Evolutionary conservation across 1,140 invertebrate species (phyloP).

Genomic region (Chironomus tepperi): DNA sequence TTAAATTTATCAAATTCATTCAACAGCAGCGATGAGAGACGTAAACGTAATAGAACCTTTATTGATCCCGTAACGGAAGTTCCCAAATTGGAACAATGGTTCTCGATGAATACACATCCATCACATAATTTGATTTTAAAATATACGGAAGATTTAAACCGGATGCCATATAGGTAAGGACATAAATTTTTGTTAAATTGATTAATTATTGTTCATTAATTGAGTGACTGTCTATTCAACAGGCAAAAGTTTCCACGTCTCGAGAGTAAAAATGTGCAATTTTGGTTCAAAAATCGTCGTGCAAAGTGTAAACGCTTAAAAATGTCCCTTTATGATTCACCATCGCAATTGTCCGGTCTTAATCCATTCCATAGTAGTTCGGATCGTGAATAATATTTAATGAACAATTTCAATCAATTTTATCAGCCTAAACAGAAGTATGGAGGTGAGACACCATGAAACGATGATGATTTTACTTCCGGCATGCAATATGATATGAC

Average conservation of each 20-base stretch:
- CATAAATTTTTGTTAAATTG: constrained; percentile 22
- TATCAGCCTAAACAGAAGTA: constrained; percentile 22
- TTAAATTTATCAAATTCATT: constrained; percentile 52
- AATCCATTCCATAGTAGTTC: constrained; percentile 31
- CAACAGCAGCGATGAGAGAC: constrained; percentile 63
- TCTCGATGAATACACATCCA: constrained; percentile 93
- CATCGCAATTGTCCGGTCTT: constrained; percentile 35
- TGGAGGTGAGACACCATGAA: not conserved
- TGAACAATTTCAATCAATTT: constrained; percentile 25
- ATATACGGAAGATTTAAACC: constrained; percentile 92
- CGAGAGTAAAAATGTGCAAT: constrained; percentile 96
- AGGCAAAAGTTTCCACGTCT: constrained; percentile 92
- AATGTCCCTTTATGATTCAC: constrained; percentile 70
- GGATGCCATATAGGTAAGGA: constrained; percentile 67
- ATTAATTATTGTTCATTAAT: constrained; percentile 18
- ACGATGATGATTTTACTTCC: not conserved
- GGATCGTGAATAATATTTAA: constrained; percentile 21
- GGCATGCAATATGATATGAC: not conserved
- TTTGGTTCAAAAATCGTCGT: constrained; percentile 92
- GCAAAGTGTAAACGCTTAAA: constrained; percentile 93
- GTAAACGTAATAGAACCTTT: constrained; percentile 94
- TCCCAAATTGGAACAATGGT: constrained; percentile 93
- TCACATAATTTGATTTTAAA: constrained; percentile 93
- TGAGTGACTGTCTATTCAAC: constrained; percentile 11
- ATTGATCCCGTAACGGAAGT: constrained; percentile 98